Evolutionary conservation across 2,888 invertebrate genomes (phyloP).

Genomic region (Crematogaster levior): DNA sequence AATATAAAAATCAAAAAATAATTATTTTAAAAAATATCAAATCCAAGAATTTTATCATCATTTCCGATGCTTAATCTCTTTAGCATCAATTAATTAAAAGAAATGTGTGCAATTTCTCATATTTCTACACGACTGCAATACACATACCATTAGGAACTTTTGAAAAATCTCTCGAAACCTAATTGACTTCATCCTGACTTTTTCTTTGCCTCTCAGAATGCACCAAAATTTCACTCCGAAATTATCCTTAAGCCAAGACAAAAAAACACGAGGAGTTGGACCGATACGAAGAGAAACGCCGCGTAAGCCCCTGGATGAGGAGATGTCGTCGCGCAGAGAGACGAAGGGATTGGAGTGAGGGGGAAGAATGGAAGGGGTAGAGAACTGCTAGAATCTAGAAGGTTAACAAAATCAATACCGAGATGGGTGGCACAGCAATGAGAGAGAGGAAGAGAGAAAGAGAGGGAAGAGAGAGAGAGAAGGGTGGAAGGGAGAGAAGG

Average conservation of each 20-base stretch:
- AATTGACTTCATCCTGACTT: not conserved
- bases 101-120: not conserved
- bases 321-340: constrained; percentile 56
- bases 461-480: constrained; percentile 69
- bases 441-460: constrained; percentile 62
- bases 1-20: not conserved
- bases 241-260: not conserved
- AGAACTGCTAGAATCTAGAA: constrained; percentile 75
- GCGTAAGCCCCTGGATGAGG: constrained; percentile 42
- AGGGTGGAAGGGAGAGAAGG: constrained; percentile 62
- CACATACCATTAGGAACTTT: not conserved
- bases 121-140: not conserved
- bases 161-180: not conserved
- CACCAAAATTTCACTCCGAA: not conserved
- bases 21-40: not conserved
- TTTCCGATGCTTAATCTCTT: not conserved
- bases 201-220: not conserved
- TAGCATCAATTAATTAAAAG: not conserved
- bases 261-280: not conserved
- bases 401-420: constrained; percentile 82
- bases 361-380: constrained; percentile 51
- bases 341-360: constrained; percentile 49
- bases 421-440: constrained; percentile 66
- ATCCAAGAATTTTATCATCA: not conserved
- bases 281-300: constrained; percentile 1